Percentiles rank a stretch among this genome's conserved stretches.
Conservation (phyloP, 2,113 vertebrate genomes). For the Nematolebias whitei region DNA sequence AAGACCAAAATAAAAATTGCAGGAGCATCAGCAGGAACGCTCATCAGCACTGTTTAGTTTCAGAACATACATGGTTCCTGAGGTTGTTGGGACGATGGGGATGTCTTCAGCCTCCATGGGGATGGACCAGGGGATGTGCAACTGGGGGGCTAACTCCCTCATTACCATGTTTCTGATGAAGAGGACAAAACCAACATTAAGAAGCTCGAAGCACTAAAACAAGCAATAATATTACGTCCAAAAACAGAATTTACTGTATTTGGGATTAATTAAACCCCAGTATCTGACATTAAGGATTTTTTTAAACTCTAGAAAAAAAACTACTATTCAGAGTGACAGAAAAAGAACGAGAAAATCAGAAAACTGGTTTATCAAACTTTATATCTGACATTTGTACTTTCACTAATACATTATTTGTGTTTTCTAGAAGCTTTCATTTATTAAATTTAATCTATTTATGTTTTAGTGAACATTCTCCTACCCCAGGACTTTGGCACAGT, state of each 20-base stretch:
- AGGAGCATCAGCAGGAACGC: too few species aligned
- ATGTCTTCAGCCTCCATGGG: constrained; percentile 97
- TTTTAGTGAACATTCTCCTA: constrained; percentile 59
- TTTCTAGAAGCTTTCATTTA: too few species aligned
- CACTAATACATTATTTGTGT: too few species aligned
- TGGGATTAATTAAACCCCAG: too few species aligned
- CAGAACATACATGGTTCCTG: constrained; percentile 91
- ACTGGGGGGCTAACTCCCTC: constrained; percentile 94
- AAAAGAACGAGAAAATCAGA: too few species aligned
- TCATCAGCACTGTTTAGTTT: neutral
- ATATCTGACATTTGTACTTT: too few species aligned
- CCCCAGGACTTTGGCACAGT: constrained; percentile 98
- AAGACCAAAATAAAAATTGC: too few species aligned
- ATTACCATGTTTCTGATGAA: constrained; percentile 93
- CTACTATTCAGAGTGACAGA: too few species aligned
- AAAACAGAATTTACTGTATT: too few species aligned
- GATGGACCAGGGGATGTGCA: constrained; percentile 98
- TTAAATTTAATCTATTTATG: neutral
- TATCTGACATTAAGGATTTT: too few species aligned
- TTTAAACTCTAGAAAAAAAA: too few species aligned
- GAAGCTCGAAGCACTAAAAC: neutral
- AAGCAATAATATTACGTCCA: neutral
- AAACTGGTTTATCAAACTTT: too few species aligned
- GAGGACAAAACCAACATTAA: neutral
- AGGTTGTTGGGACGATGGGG: constrained; percentile 96